Percentiles rank a stretch among this genome's conserved stretches.
Conservation (phyloP, 2,888 invertebrate species). For the Gastrophysa polygoni region DNA sequence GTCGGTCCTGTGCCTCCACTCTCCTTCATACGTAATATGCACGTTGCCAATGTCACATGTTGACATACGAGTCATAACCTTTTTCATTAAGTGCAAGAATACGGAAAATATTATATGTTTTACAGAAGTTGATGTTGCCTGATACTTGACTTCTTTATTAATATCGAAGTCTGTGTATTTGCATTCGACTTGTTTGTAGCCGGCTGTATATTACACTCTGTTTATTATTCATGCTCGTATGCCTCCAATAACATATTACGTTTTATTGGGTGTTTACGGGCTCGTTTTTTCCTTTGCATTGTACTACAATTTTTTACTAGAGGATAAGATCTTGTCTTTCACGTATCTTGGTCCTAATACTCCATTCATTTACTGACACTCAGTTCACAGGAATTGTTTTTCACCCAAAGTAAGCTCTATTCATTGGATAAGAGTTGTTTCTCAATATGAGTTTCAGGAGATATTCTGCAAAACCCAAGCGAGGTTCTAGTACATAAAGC, state of each 20-base stretch:
- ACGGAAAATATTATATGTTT: slow-evolving; percentile 51
- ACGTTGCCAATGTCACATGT: slow-evolving; percentile 8
- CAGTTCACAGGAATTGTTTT: no score
- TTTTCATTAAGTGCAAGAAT: slow-evolving; percentile 52
- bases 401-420: no score
- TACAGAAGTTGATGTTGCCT: slow-evolving; percentile 47
- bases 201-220: slow-evolving; percentile 24
- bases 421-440: no score
- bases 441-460: no score
- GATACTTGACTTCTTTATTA: slow-evolving; percentile 55
- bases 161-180: slow-evolving; percentile 53
- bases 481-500: no score
- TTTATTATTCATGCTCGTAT: slow-evolving; percentile 22
- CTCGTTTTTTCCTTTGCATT: neutral
- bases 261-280: slow-evolving; percentile 10
- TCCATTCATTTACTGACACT: no score
- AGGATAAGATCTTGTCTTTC: no score
- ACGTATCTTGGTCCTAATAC: no score
- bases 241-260: slow-evolving; percentile 6
- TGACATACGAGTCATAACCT: slow-evolving; percentile 28
- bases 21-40: slow-evolving; percentile 11
- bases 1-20: no score
- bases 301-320: neutral
- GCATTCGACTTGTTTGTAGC: slow-evolving; percentile 45
- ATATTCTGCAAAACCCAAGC: no score